A percentile compares a stretch with the other conserved stretches of the same genome.
phyloP scores from a whole-genome alignment of 1,140 invertebrate species.

The Diorhabda carinulata region DNA sequence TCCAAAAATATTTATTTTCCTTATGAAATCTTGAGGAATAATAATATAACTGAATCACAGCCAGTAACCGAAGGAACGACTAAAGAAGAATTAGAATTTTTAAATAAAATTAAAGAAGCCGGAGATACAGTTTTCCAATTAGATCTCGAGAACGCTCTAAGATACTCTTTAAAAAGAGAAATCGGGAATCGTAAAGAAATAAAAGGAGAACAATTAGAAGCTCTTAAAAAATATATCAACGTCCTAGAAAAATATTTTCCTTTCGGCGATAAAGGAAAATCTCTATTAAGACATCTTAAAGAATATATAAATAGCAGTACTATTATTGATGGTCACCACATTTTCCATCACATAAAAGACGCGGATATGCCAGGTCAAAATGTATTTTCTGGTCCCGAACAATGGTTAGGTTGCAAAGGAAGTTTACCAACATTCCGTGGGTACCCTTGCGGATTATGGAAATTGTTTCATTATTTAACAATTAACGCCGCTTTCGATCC shows the following conservation, averaged over 20 bases:
- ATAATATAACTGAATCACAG: not conserved
- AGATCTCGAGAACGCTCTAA: slow-evolving; percentile 80
- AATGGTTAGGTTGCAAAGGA: slow-evolving; percentile 82
- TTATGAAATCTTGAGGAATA: slow-evolving; percentile 7
- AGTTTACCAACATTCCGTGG: slow-evolving; percentile 70
- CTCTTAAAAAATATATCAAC: slow-evolving; percentile 68
- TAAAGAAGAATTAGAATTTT: not conserved
- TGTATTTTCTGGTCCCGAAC: slow-evolving; percentile 56
- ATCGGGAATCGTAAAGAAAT: slow-evolving; percentile 67
- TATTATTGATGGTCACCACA: slow-evolving; percentile 56
- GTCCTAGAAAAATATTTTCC: slow-evolving; percentile 73
- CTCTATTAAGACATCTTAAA: slow-evolving; percentile 57
- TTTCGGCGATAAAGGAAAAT: slow-evolving; percentile 58
- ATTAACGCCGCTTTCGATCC: slow-evolving; percentile 65
- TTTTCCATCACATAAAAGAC: slow-evolving; percentile 52
- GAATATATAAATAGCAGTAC: slow-evolving; percentile 47
- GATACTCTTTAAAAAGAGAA: slow-evolving; percentile 77
- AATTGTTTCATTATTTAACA: slow-evolving; percentile 88
- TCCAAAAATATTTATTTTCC: slow-evolving; percentile 40
- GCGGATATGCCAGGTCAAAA: slow-evolving; percentile 53
- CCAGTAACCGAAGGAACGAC: not conserved
- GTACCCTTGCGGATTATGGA: slow-evolving; percentile 96
- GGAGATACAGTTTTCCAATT: slow-evolving; percentile 68
- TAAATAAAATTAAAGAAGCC: slow-evolving; percentile 43
- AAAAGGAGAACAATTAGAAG: slow-evolving; percentile 62